These are phyloP conservation scores for Galendromus occidentalis DNA, from an alignment of 1,140 invertebrate species.

Conservation along the genomic window DNA sequence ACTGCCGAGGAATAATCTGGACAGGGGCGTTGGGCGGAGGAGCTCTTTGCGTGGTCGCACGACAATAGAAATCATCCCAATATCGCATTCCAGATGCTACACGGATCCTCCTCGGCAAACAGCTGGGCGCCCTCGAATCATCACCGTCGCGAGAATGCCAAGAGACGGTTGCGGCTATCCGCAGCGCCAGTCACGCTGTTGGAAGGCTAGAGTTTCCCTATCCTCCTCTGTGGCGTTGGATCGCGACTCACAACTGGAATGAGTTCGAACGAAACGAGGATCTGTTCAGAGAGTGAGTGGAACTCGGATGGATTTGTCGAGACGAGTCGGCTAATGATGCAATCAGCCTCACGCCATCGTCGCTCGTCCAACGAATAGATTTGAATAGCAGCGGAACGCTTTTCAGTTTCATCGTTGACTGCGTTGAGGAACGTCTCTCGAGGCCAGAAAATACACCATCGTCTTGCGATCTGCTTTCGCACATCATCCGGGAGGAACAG, in stretches of 20 bases:
- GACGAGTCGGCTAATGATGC: neutral
- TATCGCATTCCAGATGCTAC: neutral
- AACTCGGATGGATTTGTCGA: neutral
- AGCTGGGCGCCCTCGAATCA: neutral
- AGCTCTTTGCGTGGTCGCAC: no score
- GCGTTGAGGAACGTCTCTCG: neutral
- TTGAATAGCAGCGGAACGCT: no score
- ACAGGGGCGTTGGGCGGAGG: no score
- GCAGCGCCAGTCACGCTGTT: neutral
- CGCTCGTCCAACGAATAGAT: no score
- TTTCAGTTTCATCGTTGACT: neutral
- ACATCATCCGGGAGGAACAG: neutral
- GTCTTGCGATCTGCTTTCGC: neutral
- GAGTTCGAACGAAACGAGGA: conserved; percentile 6
- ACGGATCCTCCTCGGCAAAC: neutral
- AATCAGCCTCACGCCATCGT: neutral
- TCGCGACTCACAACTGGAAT: conserved; percentile 2
- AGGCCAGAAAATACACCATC: neutral
- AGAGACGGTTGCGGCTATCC: neutral
- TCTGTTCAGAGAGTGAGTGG: conserved; percentile 3
- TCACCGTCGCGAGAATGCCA: neutral
- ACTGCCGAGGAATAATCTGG: no score
- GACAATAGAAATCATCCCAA: no score
- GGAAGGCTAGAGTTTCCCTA: neutral
- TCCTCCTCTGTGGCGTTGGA: neutral